Percentiles rank a stretch among this genome's conserved stretches.
phyloP scores from a whole-genome alignment of 1,140 invertebrate genomes.

The Ganaspis sp. region DNA sequence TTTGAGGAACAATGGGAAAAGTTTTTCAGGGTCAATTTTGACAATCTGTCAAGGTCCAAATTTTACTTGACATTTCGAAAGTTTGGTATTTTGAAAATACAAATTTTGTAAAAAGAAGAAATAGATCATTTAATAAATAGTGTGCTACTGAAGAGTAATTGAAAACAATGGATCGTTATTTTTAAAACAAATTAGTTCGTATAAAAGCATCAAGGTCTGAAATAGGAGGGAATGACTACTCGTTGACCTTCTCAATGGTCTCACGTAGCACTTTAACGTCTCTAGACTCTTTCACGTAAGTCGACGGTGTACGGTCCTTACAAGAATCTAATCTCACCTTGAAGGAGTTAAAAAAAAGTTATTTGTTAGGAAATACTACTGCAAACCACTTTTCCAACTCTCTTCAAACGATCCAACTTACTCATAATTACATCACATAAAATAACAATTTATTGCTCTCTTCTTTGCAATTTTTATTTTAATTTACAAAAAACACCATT shows the following conservation, averaged over 20 bases:
- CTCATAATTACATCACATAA: background rate
- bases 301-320: background rate
- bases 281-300: slow-evolving; percentile 10
- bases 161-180: background rate
- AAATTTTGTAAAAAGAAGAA: too few relatives aligned
- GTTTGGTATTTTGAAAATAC: too few relatives aligned
- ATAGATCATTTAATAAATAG: too few relatives aligned
- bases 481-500: background rate
- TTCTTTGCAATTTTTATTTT: background rate
- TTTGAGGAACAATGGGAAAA: too few relatives aligned
- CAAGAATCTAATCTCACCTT: slow-evolving; percentile 13
- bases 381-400: background rate
- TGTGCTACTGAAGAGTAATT: background rate
- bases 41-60: too few relatives aligned
- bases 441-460: background rate
- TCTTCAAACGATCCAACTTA: background rate
- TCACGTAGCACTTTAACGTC: slow-evolving; percentile 14
- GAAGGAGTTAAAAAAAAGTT: slow-evolving; percentile 2
- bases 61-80: too few relatives aligned
- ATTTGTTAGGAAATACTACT: background rate
- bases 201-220: slow-evolving; percentile 10
- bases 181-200: background rate
- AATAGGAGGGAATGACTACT: background rate
- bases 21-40: too few relatives aligned
- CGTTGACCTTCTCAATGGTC: slow-evolving; percentile 24